These are phyloP conservation scores for Rhagologus leucostigma DNA, from an alignment of 2,113 vertebrate species.

Conservation along the genomic window DNA sequence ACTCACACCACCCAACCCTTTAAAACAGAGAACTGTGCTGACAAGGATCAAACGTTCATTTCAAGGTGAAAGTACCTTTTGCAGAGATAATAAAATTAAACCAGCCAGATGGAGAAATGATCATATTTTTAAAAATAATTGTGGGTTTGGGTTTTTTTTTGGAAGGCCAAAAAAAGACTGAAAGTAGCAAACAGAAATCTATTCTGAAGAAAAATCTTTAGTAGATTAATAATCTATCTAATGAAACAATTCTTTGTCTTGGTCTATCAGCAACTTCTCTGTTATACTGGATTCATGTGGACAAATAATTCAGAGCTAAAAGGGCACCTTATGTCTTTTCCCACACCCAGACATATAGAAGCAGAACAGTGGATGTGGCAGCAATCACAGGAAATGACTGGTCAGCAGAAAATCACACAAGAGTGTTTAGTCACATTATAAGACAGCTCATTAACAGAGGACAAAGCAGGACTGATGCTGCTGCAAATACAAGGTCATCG, in stretches of 20 bases:
- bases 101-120: background rate
- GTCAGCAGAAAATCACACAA: constrained; percentile 37
- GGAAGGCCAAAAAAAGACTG: background rate
- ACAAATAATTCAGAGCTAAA: background rate
- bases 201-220: background rate
- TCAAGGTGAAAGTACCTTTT: constrained; percentile 1
- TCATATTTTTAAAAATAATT: background rate
- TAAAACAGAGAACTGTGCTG: background rate
- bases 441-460: constrained; percentile 44
- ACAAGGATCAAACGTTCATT: background rate
- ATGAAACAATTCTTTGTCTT: background rate
- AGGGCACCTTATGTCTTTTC: constrained; percentile 1
- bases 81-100: background rate
- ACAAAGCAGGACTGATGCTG: background rate
- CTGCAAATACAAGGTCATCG: background rate
- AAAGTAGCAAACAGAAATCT: background rate
- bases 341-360: background rate
- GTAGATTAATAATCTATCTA: background rate
- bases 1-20: background rate
- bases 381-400: background rate
- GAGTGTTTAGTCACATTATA: background rate
- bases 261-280: background rate
- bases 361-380: background rate
- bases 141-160: background rate
- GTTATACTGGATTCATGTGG: background rate